Percentiles rank a stretch among this genome's conserved stretches.
phyloP scores from a whole-genome alignment of 2,888 invertebrate genomes.

The Plebejus anna region DNA sequence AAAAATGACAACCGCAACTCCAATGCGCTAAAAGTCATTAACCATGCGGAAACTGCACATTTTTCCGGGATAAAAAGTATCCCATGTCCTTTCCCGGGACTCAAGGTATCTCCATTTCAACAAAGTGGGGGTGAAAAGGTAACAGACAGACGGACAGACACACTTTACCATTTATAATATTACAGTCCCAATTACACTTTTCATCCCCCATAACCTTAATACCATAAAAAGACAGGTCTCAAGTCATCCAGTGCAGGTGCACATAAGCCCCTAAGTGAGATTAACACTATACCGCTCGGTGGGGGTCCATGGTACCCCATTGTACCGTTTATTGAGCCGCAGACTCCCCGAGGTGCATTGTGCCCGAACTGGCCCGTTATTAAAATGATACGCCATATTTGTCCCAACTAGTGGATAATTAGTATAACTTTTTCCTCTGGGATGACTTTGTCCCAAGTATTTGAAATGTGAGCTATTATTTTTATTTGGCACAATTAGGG shows the following conservation, averaged over 20 bases:
- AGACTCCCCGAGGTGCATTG: constrained; percentile 53
- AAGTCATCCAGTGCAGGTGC: constrained; percentile 16
- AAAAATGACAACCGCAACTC: too few species aligned
- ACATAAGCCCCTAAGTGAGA: constrained; percentile 25
- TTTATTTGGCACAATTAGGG: too few species aligned
- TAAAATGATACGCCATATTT: constrained; percentile 55
- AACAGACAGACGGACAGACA: too few species aligned
- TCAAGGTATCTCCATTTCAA: too few species aligned
- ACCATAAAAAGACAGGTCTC: constrained; percentile 3
- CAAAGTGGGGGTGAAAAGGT: too few species aligned
- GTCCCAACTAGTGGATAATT: constrained; percentile 38
- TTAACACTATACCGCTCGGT: constrained; percentile 23
- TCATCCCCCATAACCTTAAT: neutral
- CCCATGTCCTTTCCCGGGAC: too few species aligned
- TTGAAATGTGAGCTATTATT: neutral
- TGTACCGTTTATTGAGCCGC: constrained; percentile 70
- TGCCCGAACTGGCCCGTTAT: constrained; percentile 44
- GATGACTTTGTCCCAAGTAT: neutral
- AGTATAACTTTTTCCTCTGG: constrained; percentile 1
- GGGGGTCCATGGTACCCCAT: constrained; percentile 54
- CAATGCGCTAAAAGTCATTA: too few species aligned
- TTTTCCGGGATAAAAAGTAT: too few species aligned
- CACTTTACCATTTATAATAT: too few species aligned
- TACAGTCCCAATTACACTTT: too few species aligned
- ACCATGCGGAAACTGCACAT: too few species aligned